Base-by-base conservation (phyloP, 2,888 invertebrate genomes). In the Pseudococcus viburni region DNA sequence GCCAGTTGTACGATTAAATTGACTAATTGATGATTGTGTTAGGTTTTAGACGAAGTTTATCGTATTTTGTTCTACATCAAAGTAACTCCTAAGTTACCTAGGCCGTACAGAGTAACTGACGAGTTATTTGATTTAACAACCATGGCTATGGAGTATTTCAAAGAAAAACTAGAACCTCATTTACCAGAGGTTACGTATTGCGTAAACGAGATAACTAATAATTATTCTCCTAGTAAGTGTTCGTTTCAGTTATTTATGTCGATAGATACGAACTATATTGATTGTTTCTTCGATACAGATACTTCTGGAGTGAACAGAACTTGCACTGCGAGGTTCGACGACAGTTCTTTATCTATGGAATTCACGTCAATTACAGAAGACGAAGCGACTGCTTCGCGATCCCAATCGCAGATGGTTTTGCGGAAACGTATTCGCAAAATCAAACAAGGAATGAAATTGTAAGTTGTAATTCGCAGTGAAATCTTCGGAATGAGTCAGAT, bases 141-240 rank as follows among this genome's bases (percentile, higher is more conserved):
- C 64, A 98, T 98, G 98, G 98, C 98, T 55, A 98, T 98, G 98
- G 98, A 98, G 92, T 98, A 98, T 92, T 98, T 98, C 92, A 97
- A 97, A 92, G 98, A 98, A 92, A 95, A 96, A 91, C 96, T 98
- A 91, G 97, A 97, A 92, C 96, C 97, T 9, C 95, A 95, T 90
- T 93, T 97, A 91, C 97, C 97, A 59, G 96, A 97, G 92, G 96
- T 97, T 90, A 96, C 96, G 84, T 97, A 96, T 91, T 96, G 97
- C 92, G 95, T 95, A 90, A 94, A 96, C 86, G 96, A 96, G 91
- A 96, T 51, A 26, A 55, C 42, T 11, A 80, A 46, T 11, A 80
- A 46, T 39, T 88, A 88, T 55, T 88, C 88, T 22, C 88, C 88
- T 7, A 68, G 86, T 86, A 46, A 86, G 86, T 83, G n/a, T 85